phyloP scores from a whole-genome alignment of 2,888 invertebrate genomes.

The Morpho deidamia region DNA sequence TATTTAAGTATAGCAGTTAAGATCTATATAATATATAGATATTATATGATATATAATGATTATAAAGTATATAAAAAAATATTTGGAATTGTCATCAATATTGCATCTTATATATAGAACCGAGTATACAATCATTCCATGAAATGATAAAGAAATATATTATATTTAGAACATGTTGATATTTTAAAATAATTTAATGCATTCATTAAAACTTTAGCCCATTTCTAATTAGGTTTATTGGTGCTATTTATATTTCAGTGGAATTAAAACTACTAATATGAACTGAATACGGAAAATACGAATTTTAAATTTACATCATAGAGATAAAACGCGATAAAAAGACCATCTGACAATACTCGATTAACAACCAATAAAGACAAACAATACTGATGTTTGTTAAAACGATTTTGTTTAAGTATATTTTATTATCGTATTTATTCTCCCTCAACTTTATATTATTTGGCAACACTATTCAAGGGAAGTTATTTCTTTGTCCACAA shows the following conservation, averaged over 20 bases:
- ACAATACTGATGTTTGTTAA: neutral
- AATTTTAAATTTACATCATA: constrained; percentile 1
- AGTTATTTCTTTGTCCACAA: no score
- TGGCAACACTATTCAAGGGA: no score
- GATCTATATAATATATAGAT: constrained; percentile 16
- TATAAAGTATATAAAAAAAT: constrained; percentile 2
- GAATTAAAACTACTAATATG: neutral
- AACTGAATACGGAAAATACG: neutral
- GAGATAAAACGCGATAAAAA: constrained; percentile 2
- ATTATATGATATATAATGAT: neutral
- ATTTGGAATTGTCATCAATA: neutral
- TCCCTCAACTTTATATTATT: no score
- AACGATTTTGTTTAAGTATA: neutral
- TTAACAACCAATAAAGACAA: neutral
- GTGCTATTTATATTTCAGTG: neutral
- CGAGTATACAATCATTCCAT: constrained; percentile 8
- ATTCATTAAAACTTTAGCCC: neutral
- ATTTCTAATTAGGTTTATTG: neutral
- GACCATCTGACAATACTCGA: constrained; percentile 2
- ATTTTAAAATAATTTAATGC: no score
- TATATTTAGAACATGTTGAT: neutral
- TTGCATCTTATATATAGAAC: neutral
- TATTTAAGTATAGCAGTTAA: constrained; percentile 28
- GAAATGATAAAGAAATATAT: neutral
- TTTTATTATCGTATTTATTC: neutral